These are phyloP conservation scores for Pristionchus entomophagus DNA, from an alignment of 2,888 invertebrate species.

Conservation along the genomic window DNA sequence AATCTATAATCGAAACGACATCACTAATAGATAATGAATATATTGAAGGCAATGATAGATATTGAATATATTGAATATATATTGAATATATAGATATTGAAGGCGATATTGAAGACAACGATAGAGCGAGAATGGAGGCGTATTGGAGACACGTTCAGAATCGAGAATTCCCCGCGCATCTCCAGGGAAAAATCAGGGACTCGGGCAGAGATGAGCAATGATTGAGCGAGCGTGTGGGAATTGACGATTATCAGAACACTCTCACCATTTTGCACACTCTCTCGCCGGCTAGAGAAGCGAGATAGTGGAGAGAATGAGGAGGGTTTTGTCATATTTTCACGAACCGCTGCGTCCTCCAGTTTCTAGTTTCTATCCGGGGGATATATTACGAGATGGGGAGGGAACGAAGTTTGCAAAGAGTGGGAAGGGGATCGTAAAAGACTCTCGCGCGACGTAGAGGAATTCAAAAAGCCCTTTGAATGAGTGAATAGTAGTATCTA, in stretches of 20 bases:
- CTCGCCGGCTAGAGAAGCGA: background rate
- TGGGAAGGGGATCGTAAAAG: too few species aligned
- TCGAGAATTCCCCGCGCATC: background rate
- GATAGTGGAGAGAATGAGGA: background rate
- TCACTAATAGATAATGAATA: too few species aligned
- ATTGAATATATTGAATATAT: too few species aligned
- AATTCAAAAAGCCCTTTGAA: too few species aligned
- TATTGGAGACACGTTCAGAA: slow-evolving; percentile 8
- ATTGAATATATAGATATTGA: too few species aligned
- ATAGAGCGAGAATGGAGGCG: background rate
- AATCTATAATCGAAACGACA: background rate
- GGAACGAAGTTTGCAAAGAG: background rate
- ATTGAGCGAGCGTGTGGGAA: slow-evolving; percentile 4
- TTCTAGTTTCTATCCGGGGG: slow-evolving; percentile 1
- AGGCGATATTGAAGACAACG: too few species aligned
- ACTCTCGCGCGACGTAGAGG: too few species aligned
- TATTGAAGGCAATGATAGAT: too few species aligned
- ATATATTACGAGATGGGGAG: background rate
- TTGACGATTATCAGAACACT: background rate
- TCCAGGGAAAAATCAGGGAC: background rate
- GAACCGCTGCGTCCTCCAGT: too few species aligned
- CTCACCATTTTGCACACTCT: background rate
- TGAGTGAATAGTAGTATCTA: too few species aligned
- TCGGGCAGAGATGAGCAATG: background rate
- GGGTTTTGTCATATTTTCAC: background rate